Percentiles rank a stretch among this genome's conserved stretches.
Conservation (phyloP, 2,797 vertebrate species). For the Hydrolagus colliei region DNA sequence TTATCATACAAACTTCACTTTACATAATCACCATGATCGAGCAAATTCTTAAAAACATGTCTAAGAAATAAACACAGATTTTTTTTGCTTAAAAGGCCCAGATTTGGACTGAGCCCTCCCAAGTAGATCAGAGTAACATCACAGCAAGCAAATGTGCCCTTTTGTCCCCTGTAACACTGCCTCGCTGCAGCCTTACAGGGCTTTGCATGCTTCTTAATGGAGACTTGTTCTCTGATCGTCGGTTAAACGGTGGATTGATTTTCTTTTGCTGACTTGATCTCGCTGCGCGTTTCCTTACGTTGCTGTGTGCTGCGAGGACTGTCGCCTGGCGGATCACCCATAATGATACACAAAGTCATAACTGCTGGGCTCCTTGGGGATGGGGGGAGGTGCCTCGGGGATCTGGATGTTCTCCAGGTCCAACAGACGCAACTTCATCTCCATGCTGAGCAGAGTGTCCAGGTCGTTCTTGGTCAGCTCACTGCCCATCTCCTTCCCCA, state of each 20-base stretch:
- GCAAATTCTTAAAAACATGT: conserved; percentile 20
- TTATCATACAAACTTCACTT: conserved; percentile 24
- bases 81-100: conserved; percentile 6
- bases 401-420: conserved; percentile 97
- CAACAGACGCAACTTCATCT: conserved; percentile 95
- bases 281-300: background rate
- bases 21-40: conserved; percentile 25
- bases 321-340: conserved; percentile 59
- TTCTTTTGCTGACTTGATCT: background rate
- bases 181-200: background rate
- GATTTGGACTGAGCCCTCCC: background rate
- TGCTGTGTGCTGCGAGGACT: conserved; percentile 5
- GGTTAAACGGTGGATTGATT: background rate
- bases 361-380: conserved; percentile 95
- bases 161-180: background rate
- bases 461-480: conserved; percentile 94
- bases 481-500: conserved; percentile 94
- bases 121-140: background rate
- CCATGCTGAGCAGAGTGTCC: conserved; percentile 96
- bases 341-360: conserved; percentile 98
- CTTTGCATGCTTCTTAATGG: conserved; percentile 8
- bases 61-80: conserved; percentile 21
- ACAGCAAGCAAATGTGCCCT: background rate
- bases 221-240: background rate
- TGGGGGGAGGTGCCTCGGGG: conserved; percentile 85